Percentiles rank a stretch among this genome's conserved stretches.
phyloP scores from a whole-genome alignment of 2,113 vertebrate genomes.

The Corythaixoides concolor region DNA sequence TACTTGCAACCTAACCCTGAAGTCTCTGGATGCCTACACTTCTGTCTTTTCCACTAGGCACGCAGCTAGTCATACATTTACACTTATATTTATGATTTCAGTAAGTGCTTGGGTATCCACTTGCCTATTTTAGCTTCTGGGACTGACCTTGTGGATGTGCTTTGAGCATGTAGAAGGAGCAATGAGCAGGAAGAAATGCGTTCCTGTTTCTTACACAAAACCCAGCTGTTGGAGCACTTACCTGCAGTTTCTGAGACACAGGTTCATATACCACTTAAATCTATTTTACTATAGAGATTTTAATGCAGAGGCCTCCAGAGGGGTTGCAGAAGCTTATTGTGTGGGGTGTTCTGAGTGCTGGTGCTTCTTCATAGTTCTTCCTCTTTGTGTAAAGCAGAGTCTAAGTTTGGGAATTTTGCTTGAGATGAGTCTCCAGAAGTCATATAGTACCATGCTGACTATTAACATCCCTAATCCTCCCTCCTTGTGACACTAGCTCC shows the following conservation, averaged over 20 bases:
- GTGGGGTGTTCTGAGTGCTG: background rate
- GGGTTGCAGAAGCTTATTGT: background rate
- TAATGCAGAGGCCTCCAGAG: background rate
- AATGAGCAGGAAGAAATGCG: background rate
- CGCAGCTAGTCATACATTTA: background rate
- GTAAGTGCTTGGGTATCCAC: background rate
- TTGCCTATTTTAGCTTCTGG: background rate
- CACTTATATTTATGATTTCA: background rate
- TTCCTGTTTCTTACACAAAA: background rate
- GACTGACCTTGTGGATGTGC: background rate
- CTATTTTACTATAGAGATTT: background rate
- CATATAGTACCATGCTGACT: background rate
- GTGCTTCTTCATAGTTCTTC: background rate
- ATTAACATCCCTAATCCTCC: background rate
- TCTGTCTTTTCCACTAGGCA: background rate
- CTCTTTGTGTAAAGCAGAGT: background rate
- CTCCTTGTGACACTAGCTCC: background rate
- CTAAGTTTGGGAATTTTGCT: background rate
- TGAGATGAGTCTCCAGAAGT: background rate
- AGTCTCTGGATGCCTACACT: background rate
- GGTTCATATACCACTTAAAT: background rate
- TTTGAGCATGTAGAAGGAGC: background rate
- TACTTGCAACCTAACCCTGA: background rate
- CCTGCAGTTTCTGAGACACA: accelerated
- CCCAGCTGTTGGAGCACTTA: background rate